These are phyloP conservation scores for Plagodis pulveraria DNA, from an alignment of 2,888 invertebrate species.

Conservation along the genomic window DNA sequence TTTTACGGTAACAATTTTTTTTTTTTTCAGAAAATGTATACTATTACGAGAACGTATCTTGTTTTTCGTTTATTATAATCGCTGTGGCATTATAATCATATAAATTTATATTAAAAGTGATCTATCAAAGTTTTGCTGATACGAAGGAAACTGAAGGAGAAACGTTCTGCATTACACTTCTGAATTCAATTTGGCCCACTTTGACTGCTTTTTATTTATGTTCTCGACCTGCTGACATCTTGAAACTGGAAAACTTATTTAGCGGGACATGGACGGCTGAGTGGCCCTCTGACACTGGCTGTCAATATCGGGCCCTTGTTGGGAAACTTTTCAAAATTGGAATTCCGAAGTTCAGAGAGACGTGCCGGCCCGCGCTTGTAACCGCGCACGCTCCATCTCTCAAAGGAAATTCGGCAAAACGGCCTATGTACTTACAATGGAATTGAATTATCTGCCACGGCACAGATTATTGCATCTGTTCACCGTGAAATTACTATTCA, in stretches of 20 bases:
- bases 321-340: slow-evolving; percentile 84
- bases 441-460: slow-evolving; percentile 79
- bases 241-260: slow-evolving; percentile 50
- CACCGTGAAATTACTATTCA: slow-evolving; percentile 75
- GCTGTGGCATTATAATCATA: no score
- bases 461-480: slow-evolving; percentile 76
- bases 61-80: no score
- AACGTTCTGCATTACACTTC: not conserved
- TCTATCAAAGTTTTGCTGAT: no score
- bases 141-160: no score
- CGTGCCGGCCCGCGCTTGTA: slow-evolving; percentile 74
- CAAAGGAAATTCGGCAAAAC: slow-evolving; percentile 80
- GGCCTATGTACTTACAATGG: slow-evolving; percentile 75
- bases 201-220: slow-evolving; percentile 19
- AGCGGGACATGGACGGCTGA: slow-evolving; percentile 54
- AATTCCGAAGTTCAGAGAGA: slow-evolving; percentile 81
- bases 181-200: not conserved
- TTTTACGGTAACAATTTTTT: no score
- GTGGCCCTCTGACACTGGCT: slow-evolving; percentile 76
- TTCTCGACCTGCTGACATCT: slow-evolving; percentile 27
- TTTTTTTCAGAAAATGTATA: no score
- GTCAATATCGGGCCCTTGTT: slow-evolving; percentile 80
- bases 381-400: slow-evolving; percentile 75
- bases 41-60: no score
- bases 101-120: no score